A percentile compares a stretch with the other conserved stretches of the same genome.
phyloP scores from a whole-genome alignment of 2,113 vertebrate genomes.

The Nipponia nippon region DNA sequence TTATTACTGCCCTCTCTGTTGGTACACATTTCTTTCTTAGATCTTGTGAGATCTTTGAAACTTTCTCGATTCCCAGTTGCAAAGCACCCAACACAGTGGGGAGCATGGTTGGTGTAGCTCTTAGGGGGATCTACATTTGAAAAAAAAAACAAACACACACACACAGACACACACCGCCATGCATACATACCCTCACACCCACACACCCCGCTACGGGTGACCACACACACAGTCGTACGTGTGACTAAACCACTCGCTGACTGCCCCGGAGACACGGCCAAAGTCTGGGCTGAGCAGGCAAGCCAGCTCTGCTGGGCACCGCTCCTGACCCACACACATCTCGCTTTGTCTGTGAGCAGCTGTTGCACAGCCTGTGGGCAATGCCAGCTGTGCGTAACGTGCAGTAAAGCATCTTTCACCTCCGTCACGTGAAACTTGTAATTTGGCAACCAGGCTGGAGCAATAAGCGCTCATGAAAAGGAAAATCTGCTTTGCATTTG shows the following conservation, averaged over 20 bases:
- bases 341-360: accelerated
- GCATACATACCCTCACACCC: too few relatives aligned
- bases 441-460: background rate
- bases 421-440: accelerated
- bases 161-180: too few relatives aligned
- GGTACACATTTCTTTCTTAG: accelerated
- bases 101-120: accelerated
- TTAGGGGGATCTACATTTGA: accelerated
- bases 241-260: accelerated
- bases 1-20: background rate
- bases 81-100: accelerated
- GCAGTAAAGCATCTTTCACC: accelerated
- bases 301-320: accelerated
- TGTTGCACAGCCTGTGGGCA: background rate
- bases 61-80: accelerated
- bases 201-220: too few relatives aligned
- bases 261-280: too few relatives aligned
- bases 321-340: accelerated
- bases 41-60: accelerated
- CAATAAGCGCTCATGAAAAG: accelerated
- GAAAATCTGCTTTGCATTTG: background rate
- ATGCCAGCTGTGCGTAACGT: accelerated
- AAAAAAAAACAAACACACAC: too few relatives aligned
- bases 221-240: too few relatives aligned
- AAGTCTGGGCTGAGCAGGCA: accelerated